Percentiles rank a stretch among this genome's conserved stretches.
Evolutionary conservation across 2,888 invertebrate genomes (phyloP).

Genomic region (Tenodera sinensis): DNA sequence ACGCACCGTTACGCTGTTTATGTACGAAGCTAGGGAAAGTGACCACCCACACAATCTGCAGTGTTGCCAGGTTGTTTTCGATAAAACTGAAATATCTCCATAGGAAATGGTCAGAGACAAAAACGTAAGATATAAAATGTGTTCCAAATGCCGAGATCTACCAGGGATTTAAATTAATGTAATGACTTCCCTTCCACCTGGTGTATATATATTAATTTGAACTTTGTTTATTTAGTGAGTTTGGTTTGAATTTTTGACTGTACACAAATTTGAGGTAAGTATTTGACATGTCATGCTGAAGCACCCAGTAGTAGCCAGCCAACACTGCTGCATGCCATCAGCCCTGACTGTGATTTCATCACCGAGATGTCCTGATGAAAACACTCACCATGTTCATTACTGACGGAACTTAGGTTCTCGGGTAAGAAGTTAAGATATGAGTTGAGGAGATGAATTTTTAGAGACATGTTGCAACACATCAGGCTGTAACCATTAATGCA

Average conservation of each 20-base stretch:
- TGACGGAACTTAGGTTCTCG: background rate
- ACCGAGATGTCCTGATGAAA: background rate
- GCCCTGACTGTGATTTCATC: background rate
- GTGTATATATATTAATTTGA: no score
- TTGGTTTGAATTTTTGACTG: background rate
- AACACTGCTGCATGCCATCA: background rate
- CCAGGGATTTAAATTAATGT: no score
- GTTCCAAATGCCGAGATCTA: no score
- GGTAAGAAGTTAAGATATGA: background rate
- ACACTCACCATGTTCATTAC: background rate
- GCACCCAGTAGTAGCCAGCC: background rate
- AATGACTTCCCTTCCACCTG: no score
- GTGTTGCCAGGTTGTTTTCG: no score
- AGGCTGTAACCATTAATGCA: background rate
- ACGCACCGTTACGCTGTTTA: no score
- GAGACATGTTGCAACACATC: background rate
- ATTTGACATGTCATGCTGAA: background rate
- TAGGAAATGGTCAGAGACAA: no score
- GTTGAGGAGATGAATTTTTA: constrained; percentile 4
- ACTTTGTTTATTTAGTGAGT: no score
- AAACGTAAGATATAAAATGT: no score
- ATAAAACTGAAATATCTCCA: no score
- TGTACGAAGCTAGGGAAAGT: no score
- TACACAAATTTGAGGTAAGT: background rate
- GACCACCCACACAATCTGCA: no score